Base-by-base conservation (phyloP, 2,888 invertebrate genomes). In the Tridacna crocea region DNA sequence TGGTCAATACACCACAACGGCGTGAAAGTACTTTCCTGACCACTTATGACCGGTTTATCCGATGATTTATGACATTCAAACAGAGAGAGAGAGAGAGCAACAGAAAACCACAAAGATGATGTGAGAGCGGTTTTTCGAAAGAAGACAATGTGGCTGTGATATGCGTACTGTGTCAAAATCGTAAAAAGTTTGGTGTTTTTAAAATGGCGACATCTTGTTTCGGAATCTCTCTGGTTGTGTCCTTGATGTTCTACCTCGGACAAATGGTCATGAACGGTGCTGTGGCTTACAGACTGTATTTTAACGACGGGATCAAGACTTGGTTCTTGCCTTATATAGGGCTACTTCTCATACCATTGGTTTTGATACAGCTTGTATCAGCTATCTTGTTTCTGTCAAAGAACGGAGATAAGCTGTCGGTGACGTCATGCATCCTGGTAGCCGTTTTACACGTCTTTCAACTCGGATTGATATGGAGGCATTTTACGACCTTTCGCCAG, bases 401-500 rank as follows among this genome's bases (percentile, higher is more conserved):
- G 48, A 81, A 86, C 36, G 88, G 87, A 19, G 91, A 90, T 48
- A 79, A 87, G 11, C 76, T 89, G 78, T 85, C 88, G 19, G 72
- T 83, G 55, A 81, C 82, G 48, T 83, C 85, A 74, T 87, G 85
- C 10, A 95, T 97, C 82, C 96, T 91, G 96, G 83, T 98, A 96
- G 97, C 95, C 58, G 87, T 94, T 24, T 88, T 95, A 72, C 95
- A 95, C 87, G 78, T 94, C 11, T 87, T 95, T 1, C 94, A 95
- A 77, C 93, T 94, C 80, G 95, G 95, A 24, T 94, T 95, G 79
- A 90, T 95, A 58, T 95, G 95, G 95, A 91, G 98, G 88, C 98
- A 98, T 94, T 97, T 98, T 79, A 96, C 97, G 83, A 95, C 98
- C 15, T 96, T 98, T 85, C 96, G 97, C 88, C 98, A 98, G 13